Evolutionary conservation across 2,797 vertebrate species (phyloP).

Genomic region (Protosalanx chinensis): DNA sequence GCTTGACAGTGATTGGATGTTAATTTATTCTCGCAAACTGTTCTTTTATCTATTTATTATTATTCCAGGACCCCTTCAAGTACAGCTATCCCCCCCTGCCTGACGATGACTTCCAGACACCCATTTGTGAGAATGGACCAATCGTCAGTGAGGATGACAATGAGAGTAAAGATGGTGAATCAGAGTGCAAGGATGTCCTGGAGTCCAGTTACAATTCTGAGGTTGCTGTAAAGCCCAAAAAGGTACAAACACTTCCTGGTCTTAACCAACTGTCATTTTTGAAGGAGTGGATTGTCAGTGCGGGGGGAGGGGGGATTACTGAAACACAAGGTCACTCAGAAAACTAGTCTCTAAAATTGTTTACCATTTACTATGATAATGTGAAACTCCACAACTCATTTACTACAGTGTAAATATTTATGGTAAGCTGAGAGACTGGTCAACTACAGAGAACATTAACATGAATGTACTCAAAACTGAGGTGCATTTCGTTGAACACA

Average conservation of each 20-base stretch:
- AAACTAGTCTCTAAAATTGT: too few species aligned
- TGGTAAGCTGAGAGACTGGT: neutral
- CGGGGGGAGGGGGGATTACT: neutral
- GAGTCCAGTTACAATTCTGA: conserved; percentile 82
- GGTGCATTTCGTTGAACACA: too few species aligned
- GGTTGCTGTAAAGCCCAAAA: conserved; percentile 78
- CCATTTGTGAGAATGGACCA: conserved; percentile 90
- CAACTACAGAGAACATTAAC: too few species aligned
- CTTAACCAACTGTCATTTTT: neutral
- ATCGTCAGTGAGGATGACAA: conserved; percentile 87
- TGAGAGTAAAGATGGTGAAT: conserved; percentile 85
- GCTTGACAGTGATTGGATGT: neutral
- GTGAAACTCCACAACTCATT: neutral
- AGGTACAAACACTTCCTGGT: conserved; percentile 73
- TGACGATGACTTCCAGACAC: conserved; percentile 96
- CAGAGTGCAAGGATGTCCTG: conserved; percentile 78
- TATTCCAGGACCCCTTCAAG: conserved; percentile 86
- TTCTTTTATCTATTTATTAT: conserved; percentile 32
- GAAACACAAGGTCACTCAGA: too few species aligned
- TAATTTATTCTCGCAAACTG: neutral
- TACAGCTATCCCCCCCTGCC: conserved; percentile 96
- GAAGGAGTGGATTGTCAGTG: neutral
- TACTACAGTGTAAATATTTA: neutral
- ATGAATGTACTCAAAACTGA: too few species aligned
- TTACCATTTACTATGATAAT: too few species aligned